phyloP scores from a whole-genome alignment of 2,888 invertebrate species.

The Ophion ventricosus region DNA sequence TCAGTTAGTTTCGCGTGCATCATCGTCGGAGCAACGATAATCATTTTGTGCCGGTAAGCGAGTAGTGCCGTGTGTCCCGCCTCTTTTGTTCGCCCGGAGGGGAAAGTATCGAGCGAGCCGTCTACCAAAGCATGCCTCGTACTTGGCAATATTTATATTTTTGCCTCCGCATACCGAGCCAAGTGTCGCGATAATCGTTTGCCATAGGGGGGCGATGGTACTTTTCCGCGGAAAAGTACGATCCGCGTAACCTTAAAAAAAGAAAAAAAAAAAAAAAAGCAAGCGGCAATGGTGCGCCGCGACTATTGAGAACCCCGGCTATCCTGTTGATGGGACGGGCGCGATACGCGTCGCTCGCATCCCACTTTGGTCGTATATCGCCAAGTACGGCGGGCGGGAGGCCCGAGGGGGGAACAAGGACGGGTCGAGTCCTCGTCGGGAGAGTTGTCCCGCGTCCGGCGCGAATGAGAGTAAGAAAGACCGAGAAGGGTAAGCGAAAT shows the following conservation, averaged over 20 bases:
- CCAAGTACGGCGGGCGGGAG: conserved; percentile 11
- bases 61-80: not conserved
- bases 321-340: conserved; percentile 63
- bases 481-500: conserved; percentile 45
- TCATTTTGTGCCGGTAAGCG: conserved; percentile 6
- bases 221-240: not conserved
- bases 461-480: conserved; percentile 24
- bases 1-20: not conserved
- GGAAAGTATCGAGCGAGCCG: conserved; percentile 41
- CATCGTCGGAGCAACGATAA: not conserved
- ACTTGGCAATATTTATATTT: not conserved
- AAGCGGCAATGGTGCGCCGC: not conserved
- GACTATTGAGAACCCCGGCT: conserved; percentile 62
- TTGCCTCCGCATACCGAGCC: not conserved
- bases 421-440: conserved; percentile 28
- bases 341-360: conserved; percentile 59
- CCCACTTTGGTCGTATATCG: conserved; percentile 14
- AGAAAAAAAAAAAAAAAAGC: not conserved
- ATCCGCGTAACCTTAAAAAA: conserved; percentile 59
- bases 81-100: conserved; percentile 22
- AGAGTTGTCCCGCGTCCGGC: conserved; percentile 11
- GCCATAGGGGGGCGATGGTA: no score
- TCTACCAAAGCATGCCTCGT: conserved; percentile 29
- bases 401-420: conserved; percentile 29
- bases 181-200: conserved; percentile 1